phyloP scores from a whole-genome alignment of 2,888 invertebrate species.

The Podotricha telesiphe region DNA sequence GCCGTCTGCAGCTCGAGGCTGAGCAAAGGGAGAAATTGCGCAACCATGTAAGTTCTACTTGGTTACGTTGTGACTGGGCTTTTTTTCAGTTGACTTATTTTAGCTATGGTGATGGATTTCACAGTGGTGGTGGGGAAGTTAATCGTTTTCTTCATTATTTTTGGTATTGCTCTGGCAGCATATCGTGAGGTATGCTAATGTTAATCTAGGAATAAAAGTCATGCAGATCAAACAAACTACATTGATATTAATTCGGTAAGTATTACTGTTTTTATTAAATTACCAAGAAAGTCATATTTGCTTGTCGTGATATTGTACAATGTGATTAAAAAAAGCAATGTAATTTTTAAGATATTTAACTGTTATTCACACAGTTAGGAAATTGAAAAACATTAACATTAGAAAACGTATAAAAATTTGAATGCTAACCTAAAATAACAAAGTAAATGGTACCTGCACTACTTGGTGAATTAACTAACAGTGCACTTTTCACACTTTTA shows the following conservation, averaged over 20 bases:
- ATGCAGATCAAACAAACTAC: background rate
- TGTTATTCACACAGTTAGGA: too few species aligned
- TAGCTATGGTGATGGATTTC: background rate
- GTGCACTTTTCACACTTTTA: conserved; percentile 6
- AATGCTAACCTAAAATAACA: too few species aligned
- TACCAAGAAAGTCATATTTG: too few species aligned
- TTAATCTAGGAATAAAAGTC: background rate
- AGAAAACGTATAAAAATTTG: too few species aligned
- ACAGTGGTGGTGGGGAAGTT: background rate
- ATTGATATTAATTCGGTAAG: background rate
- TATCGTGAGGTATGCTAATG: background rate
- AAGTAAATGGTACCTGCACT: background rate
- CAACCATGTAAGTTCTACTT: conserved; percentile 86
- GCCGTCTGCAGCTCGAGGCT: conserved; percentile 89
- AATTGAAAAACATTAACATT: too few species aligned
- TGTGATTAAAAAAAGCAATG: too few species aligned
- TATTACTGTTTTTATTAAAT: background rate
- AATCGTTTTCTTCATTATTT: too few species aligned
- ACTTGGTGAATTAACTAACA: background rate
- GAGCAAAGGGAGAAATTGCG: conserved; percentile 91
- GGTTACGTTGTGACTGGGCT: too few species aligned
- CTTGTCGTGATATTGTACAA: too few species aligned
- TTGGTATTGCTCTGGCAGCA: too few species aligned
- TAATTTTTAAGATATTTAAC: too few species aligned
- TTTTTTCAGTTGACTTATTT: background rate